Evolutionary conservation across 35 echinoderm and acorn worm genomes (phyloP).

Genomic region (Nesometra sesokonis): DNA sequence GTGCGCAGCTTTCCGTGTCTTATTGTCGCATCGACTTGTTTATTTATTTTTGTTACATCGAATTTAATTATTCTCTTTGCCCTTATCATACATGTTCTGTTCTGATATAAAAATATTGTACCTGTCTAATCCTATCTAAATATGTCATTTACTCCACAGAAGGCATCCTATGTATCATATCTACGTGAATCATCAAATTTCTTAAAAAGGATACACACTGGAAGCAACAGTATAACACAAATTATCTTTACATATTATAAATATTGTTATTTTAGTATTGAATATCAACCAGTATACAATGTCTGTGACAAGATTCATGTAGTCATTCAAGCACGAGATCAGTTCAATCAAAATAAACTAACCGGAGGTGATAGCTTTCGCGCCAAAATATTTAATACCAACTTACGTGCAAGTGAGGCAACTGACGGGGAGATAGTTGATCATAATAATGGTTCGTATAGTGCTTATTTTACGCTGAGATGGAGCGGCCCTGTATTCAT

Average conservation of each 20-base stretch:
- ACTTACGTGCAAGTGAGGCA: background rate
- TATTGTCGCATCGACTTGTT: too few species aligned
- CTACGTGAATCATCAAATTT: too few species aligned
- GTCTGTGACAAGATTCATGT: background rate
- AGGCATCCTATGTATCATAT: too few species aligned
- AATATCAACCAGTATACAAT: background rate
- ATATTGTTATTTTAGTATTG: background rate
- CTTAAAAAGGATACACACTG: too few species aligned
- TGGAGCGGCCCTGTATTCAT: conserved; percentile 19
- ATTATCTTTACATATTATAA: background rate
- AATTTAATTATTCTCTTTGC: too few species aligned
- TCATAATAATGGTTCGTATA: conserved; percentile 39
- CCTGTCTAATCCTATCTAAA: too few species aligned
- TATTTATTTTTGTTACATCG: too few species aligned
- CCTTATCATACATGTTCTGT: too few species aligned
- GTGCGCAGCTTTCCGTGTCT: too few species aligned
- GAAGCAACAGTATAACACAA: too few species aligned
- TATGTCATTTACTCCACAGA: too few species aligned
- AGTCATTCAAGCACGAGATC: conserved; percentile 19
- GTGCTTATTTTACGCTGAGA: conserved; percentile 14
- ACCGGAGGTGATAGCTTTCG: conserved; percentile 28
- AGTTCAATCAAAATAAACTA: background rate
- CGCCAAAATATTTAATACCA: conserved; percentile 16
- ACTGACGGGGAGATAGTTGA: conserved; percentile 14
- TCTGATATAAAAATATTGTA: too few species aligned